Conservation (phyloP, 2,113 vertebrate genomes). For the Nanorana parkeri region DNA sequence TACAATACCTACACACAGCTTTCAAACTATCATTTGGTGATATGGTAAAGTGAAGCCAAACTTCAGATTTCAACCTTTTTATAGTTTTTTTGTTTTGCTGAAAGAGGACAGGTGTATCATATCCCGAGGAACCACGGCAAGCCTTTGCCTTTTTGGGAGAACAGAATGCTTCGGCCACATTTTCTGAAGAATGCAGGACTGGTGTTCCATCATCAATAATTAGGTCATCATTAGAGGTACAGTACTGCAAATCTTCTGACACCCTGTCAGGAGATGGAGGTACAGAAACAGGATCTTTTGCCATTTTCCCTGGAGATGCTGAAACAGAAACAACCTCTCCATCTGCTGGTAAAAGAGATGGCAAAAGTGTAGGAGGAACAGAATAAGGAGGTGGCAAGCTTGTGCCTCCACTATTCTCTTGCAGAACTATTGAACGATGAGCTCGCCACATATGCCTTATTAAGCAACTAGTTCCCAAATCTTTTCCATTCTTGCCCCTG, state of each 20-base stretch:
- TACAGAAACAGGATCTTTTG: conserved; percentile 74
- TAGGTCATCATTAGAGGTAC: conserved; percentile 69
- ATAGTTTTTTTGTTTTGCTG: conserved; percentile 94
- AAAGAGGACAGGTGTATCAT: conserved; percentile 77
- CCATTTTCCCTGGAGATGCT: conserved; percentile 82
- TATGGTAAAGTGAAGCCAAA: conserved; percentile 93
- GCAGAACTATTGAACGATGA: conserved; percentile 93
- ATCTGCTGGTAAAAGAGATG: conserved; percentile 77
- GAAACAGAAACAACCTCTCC: conserved; percentile 69
- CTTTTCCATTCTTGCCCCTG: conserved; percentile 95
- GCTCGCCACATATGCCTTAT: conserved; percentile 97
- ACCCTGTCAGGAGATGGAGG: conserved; percentile 77
- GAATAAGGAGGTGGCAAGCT: conserved; percentile 87
- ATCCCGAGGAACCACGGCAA: conserved; percentile 63
- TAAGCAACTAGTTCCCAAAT: conserved; percentile 94
- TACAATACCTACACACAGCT: conserved; percentile 91
- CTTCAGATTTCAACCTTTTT: conserved; percentile 92
- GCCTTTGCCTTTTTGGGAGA: conserved; percentile 78
- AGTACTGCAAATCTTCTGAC: conserved; percentile 72
- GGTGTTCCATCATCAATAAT: conserved; percentile 67
- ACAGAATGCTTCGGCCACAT: conserved; percentile 75
- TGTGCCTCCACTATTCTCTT: conserved; percentile 88
- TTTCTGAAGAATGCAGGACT: conserved; percentile 72
- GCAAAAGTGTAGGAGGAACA: conserved; percentile 83
- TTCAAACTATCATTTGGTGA: conserved; percentile 89